Conservation (phyloP, 2,888 invertebrate genomes). For the Cerceris ruficornis region DNA sequence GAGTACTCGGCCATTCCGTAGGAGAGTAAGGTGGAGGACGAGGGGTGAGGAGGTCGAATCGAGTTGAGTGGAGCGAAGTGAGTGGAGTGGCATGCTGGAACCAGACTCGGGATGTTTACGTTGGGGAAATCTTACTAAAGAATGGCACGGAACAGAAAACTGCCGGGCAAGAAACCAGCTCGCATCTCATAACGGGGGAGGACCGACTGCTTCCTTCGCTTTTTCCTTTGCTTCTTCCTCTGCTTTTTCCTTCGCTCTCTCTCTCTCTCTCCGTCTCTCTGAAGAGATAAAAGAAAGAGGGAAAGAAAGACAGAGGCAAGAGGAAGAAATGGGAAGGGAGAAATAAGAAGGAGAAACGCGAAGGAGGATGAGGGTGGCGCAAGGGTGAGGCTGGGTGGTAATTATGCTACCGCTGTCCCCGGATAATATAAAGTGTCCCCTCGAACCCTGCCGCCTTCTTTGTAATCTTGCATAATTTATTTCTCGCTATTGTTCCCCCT, state of each 20-base stretch:
- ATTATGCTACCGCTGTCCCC: conserved; percentile 80
- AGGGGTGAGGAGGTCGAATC: conserved; percentile 33
- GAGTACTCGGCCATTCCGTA: conserved; percentile 54
- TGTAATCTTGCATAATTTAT: conserved; percentile 82
- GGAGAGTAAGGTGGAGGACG: conserved; percentile 45
- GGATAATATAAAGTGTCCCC: conserved; percentile 79
- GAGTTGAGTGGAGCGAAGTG: conserved; percentile 47
- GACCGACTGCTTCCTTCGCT: conserved; percentile 39
- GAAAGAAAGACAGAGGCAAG: conserved; percentile 17
- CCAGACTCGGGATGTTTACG: conserved; percentile 74
- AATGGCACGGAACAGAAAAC: conserved; percentile 63
- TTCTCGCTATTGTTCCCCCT: conserved; percentile 77
- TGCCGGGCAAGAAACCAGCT: conserved; percentile 68
- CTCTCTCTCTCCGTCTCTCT: no score
- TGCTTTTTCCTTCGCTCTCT: no score
- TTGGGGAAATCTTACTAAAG: conserved; percentile 79
- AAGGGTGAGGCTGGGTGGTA: conserved; percentile 68
- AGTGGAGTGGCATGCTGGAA: conserved; percentile 61
- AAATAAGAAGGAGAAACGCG: conserved; percentile 1
- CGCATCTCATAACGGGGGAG: conserved; percentile 75
- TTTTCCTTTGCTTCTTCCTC: conserved; percentile 27
- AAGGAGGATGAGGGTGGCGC: conserved; percentile 36
- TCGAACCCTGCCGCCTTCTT: conserved; percentile 66
- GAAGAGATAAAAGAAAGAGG: no score
- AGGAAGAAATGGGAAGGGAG: conserved; percentile 43